Base-by-base conservation (phyloP, 2,113 vertebrate genomes). In the Phycodurus eques region DNA sequence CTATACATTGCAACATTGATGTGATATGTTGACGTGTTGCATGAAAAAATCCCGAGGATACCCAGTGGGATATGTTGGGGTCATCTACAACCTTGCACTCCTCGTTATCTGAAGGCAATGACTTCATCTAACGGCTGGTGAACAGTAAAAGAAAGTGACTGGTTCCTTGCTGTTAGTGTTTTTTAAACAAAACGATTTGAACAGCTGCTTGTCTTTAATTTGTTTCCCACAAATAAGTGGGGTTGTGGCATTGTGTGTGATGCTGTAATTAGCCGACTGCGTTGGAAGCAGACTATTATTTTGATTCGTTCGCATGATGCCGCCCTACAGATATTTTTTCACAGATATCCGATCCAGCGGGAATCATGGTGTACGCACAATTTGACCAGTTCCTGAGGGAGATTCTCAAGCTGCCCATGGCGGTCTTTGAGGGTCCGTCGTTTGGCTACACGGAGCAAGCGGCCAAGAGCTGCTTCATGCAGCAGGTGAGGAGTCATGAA, bases 381-480 rank as follows among this genome's bases (percentile, higher is more conserved):
- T 99, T 99, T 0, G 98, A 99, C 90, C 93, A 95, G 70, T 99
- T 98, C 89, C 92, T 99, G 71, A 93, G 94, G 47, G 97, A 99
- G 83, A 96, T 94, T 84, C 95, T 99, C 53, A 99, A 98, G 90
- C 91, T 99, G 63, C 98, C 98, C 42, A 96, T 95, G 0, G 95
- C 95, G 0, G 95, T 99, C 44, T 99, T 99, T 12, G 98, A 99
- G 92, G 98, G 96, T 3, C 98, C 98, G 57, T 99, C 97, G 0
- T 99, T 99, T 85, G 94, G 96, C 67, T 99, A 99, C 81, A 98
- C 95, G 0, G 97, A 99, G 72, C 98, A 99, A 81, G 95, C 96
- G 1, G 93, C 95, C 27, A 94, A 94, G 83, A 94, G 93, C 35
- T 99, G 98, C 80, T 99, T 99, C 88, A 87, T 95, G 0, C 97